These are phyloP conservation scores for Morphnarchus princeps DNA, from an alignment of 2,113 vertebrate species.

Conservation along the genomic window DNA sequence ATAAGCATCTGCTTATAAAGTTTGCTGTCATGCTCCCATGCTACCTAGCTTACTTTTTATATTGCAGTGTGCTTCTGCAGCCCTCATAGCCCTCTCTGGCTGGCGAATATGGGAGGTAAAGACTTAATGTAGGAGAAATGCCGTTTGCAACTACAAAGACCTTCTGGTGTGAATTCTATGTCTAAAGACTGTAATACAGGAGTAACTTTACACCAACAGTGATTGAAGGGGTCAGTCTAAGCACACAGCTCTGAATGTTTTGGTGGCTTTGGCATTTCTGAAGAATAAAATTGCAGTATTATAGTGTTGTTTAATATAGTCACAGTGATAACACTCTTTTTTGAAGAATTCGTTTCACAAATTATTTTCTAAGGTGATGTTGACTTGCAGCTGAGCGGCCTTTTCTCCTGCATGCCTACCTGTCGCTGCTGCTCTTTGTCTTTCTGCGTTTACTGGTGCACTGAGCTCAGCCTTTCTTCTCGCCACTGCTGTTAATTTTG, in stretches of 20 bases:
- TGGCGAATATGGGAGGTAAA: background rate
- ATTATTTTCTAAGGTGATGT: background rate
- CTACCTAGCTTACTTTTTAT: background rate
- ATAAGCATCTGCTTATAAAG: background rate
- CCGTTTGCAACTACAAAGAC: background rate
- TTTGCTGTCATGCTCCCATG: background rate
- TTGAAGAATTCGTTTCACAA: background rate
- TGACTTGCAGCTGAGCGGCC: background rate
- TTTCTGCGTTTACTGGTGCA: too few relatives aligned
- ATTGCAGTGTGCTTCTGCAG: background rate
- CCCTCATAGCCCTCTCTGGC: background rate
- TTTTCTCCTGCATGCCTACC: background rate
- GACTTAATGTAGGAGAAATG: background rate
- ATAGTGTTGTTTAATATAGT: background rate
- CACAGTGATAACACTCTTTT: too few relatives aligned
- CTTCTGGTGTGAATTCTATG: background rate
- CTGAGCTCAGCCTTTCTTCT: background rate
- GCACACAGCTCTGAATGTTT: background rate
- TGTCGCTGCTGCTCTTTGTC: background rate
- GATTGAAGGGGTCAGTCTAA: background rate
- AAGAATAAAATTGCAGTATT: background rate
- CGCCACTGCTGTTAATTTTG: too few relatives aligned
- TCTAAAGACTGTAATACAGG: background rate
- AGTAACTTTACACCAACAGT: background rate
- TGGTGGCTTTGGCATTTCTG: background rate